These are phyloP conservation scores for Elymnias hypermnestra DNA, from an alignment of 1,140 invertebrate genomes.

Conservation along the genomic window DNA sequence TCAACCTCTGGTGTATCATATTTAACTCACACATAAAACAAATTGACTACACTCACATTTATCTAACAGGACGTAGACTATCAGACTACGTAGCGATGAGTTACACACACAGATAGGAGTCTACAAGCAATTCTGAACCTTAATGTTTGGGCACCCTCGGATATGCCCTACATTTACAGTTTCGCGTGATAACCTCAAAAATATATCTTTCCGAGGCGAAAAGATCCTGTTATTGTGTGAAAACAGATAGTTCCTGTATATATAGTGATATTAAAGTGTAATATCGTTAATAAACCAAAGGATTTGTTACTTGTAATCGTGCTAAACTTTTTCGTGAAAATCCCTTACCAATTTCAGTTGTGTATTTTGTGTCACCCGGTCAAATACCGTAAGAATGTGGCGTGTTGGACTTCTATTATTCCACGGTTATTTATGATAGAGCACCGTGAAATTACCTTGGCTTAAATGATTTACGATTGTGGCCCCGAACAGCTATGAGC, in stretches of 20 bases:
- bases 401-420: constrained; percentile 24
- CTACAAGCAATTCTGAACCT: constrained; percentile 45
- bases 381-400: constrained; percentile 21
- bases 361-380: constrained; percentile 4
- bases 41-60: constrained; percentile 21
- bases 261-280: too few species aligned
- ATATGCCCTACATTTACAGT: constrained; percentile 63
- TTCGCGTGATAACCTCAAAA: constrained; percentile 68
- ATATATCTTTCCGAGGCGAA: constrained; percentile 37
- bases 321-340: constrained; percentile 4
- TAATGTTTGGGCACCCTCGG: constrained; percentile 39
- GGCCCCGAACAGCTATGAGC: constrained; percentile 34
- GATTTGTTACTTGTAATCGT: not conserved
- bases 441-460: constrained; percentile 20
- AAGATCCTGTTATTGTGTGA: constrained; percentile 15
- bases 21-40: constrained; percentile 21
- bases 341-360: not conserved
- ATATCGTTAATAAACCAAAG: too few species aligned
- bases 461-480: constrained; percentile 17
- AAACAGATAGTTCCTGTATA: not conserved
- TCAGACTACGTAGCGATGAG: constrained; percentile 5
- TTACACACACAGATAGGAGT: constrained; percentile 35
- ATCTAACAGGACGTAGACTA: not conserved
- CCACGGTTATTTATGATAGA: constrained; percentile 39
- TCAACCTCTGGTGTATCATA: not conserved